These are phyloP conservation scores for Sciaenops ocellatus DNA, from an alignment of 2,797 vertebrate genomes.

Conservation along the genomic window DNA sequence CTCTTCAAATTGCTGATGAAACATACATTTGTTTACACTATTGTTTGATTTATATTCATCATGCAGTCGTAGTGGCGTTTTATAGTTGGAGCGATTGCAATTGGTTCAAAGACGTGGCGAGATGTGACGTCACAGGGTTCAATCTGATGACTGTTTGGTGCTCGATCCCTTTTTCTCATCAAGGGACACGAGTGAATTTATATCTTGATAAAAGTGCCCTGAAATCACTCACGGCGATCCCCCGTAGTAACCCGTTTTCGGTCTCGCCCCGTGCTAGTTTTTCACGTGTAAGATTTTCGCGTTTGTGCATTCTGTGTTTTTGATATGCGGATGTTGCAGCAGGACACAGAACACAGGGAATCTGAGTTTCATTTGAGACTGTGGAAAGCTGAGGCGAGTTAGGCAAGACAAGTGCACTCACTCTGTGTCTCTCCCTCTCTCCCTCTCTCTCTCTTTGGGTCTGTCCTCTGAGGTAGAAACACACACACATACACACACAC, in stretches of 20 bases:
- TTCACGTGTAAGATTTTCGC: background rate
- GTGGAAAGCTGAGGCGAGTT: slow-evolving; percentile 61
- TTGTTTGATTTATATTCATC: slow-evolving; percentile 64
- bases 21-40: slow-evolving; percentile 51
- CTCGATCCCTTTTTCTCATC: slow-evolving; percentile 74
- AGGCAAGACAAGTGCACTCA: slow-evolving; percentile 68
- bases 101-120: slow-evolving; percentile 94
- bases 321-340: slow-evolving; percentile 34
- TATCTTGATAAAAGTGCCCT: slow-evolving; percentile 30
- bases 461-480: slow-evolving; percentile 60
- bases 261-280: background rate
- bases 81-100: slow-evolving; percentile 80
- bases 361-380: slow-evolving; percentile 59
- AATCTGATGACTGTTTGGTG: slow-evolving; percentile 83
- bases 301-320: slow-evolving; percentile 14
- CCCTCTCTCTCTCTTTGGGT: slow-evolving; percentile 34
- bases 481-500: slow-evolving; percentile 25
- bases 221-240: background rate
- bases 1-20: slow-evolving; percentile 42
- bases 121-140: slow-evolving; percentile 94
- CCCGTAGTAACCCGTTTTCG: background rate
- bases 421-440: slow-evolving; percentile 37
- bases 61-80: slow-evolving; percentile 70
- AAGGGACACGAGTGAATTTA: slow-evolving; percentile 9
- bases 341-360: slow-evolving; percentile 32